Evolutionary conservation across 2,113 vertebrate species (phyloP), one percentile per base, ranked within the genome.

Genomic region (Phrynosoma platyrhinos): DNA sequence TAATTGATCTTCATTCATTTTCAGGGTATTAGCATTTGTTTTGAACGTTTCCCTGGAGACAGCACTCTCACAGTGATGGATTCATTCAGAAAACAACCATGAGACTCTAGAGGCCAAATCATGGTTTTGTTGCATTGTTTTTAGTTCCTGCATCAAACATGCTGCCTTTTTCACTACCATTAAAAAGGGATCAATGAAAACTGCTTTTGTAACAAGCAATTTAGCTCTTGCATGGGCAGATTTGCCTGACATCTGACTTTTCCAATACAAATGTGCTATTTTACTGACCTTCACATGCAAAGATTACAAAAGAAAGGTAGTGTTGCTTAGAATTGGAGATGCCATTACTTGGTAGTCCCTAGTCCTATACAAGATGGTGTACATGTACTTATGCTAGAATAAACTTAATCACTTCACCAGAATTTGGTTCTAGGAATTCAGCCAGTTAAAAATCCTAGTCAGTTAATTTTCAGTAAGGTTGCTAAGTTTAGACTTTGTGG

Each of bases 1-100:
- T 83, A 88, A 88, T 78, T 83, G 81, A 83, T 83, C 84, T 86
- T 86, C 81, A 88, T 83, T 88, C 64, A 78, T 88, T 88, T 88
- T 78, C 72, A 88, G 81, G 55, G 66, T 69, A 88, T 88, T 69
- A 40, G 40, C 42, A 78, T 83, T 78, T 47, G 68, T 78, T 83
- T 83, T 53, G n/a, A 88, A 83, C 2, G 72, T 83, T 88, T 69
- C 87, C 80, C 87, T 40, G 30, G 81, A 88, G 81, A 83, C 36
- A 77, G 75, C 72, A 69, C 81, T 83, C 62, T 88, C 74, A 55
- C 21, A 30, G n/a, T 68, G 72, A 78, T 83, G 47, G 62, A 88
- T 78, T 78, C 72, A 83, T 69, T 88, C 80, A 88, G 80, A 83
- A 88, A 88, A 88, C 77, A 77, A 82, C 64, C 42, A 66, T 13